Conservation (phyloP, 1,140 invertebrate genomes). For the Trichogramma pretiosum region DNA sequence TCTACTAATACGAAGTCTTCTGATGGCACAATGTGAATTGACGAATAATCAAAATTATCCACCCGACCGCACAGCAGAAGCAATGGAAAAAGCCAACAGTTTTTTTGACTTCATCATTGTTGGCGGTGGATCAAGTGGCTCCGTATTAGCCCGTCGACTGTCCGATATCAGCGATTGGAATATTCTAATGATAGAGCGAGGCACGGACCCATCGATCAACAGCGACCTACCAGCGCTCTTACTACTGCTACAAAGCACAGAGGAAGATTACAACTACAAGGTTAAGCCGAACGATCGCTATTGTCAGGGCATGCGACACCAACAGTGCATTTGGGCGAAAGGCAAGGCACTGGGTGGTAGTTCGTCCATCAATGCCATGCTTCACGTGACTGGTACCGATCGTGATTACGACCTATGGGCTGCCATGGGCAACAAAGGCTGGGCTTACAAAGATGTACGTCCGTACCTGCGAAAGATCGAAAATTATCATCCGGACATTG, state of each 20-base stretch:
- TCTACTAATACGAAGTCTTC: conserved; percentile 43
- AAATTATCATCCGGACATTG: conserved; percentile 28
- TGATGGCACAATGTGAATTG: conserved; percentile 48
- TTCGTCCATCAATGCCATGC: conserved; percentile 72
- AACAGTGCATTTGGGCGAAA: conserved; percentile 56
- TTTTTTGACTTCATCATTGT: conserved; percentile 52
- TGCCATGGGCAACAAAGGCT: conserved; percentile 46
- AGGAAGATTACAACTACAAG: conserved; percentile 59
- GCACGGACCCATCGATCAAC: conserved; percentile 34
- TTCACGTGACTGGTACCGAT: conserved; percentile 64
- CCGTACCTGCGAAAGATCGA: conserved; percentile 49
- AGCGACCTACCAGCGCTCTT: conserved; percentile 49
- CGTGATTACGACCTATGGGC: conserved; percentile 61
- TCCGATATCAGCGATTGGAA: conserved; percentile 45
- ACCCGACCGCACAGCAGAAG: conserved; percentile 44
- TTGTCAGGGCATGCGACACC: conserved; percentile 46
- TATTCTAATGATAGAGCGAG: conserved; percentile 54
- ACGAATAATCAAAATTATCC: conserved; percentile 30
- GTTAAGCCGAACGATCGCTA: conserved; percentile 50
- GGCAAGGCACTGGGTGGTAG: conserved; percentile 69
- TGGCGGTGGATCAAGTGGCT: conserved; percentile 57
- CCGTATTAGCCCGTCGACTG: conserved; percentile 53
- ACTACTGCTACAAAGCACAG: conserved; percentile 41
- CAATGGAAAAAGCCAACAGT: conserved; percentile 28
- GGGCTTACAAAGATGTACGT: conserved; percentile 50